These are phyloP conservation scores for Nylanderia fulva DNA, from an alignment of 1,140 invertebrate species.

Conservation along the genomic window DNA sequence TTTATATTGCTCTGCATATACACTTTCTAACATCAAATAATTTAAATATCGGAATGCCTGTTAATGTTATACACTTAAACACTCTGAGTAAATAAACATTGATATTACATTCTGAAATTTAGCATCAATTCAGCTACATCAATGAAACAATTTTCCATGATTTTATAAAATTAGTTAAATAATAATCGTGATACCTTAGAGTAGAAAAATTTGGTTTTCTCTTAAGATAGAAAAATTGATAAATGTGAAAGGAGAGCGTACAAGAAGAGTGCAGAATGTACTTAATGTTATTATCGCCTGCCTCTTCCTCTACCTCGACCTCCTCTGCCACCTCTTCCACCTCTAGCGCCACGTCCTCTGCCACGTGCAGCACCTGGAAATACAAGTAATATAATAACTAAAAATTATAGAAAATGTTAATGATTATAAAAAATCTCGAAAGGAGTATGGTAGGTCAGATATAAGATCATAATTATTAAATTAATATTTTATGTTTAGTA, in stretches of 20 bases:
- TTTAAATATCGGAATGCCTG: constrained; percentile 34
- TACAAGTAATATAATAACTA: constrained; percentile 13
- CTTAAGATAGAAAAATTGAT: constrained; percentile 37
- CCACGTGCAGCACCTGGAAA: constrained; percentile 85
- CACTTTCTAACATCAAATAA: background rate
- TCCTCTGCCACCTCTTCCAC: constrained; percentile 88
- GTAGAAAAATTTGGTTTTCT: constrained; percentile 37
- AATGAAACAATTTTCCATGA: background rate
- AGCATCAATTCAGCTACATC: background rate
- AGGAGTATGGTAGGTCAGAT: background rate
- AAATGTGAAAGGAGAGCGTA: constrained; percentile 2
- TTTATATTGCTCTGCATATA: background rate
- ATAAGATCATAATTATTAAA: background rate
- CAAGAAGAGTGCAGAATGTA: background rate
- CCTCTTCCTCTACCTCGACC: constrained; percentile 89
- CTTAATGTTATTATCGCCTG: constrained; percentile 85
- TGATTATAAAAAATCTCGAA: background rate
- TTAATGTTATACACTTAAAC: background rate
- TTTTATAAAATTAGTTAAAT: constrained; percentile 34
- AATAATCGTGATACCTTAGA: background rate
- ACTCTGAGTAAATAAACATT: background rate
- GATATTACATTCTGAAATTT: constrained; percentile 1
- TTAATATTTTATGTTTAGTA: background rate
- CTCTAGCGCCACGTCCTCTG: constrained; percentile 87
- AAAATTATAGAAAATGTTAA: background rate